Evolutionary conservation across 2,113 vertebrate genomes (phyloP), one percentile per base, ranked within the genome.

Genomic region (Pholis gunnellus): DNA sequence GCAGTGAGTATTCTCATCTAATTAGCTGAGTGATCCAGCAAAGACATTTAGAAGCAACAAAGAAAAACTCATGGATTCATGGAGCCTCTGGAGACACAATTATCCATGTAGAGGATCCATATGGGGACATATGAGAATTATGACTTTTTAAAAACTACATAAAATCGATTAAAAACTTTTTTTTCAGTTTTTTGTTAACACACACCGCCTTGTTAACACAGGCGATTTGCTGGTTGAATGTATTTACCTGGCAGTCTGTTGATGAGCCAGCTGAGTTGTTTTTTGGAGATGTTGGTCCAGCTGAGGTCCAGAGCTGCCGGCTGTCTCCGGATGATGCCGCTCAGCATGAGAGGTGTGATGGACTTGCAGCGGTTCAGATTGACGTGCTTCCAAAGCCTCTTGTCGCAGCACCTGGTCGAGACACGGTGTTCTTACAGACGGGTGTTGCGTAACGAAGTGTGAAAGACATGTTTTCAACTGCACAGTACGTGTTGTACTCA

Each of bases 281-380:
- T 99, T 95, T 99, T 99, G 73, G 98, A 99, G 94, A 99, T 98
- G 89, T 99, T 99, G 92, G 98, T 99, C 97, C 98, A 99, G 95
- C 98, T 98, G 90, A 99, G 95, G 94, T 99, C 97, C 75, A 99
- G 95, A 44, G 96, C 96, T 61, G 96, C 94, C 0, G 97, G 97
- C 92, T 99, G 98, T 61, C 97, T 96, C 84, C 97, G 96, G 88
- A 99, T 98, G 92, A 99, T 98, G 42, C 98, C 98, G 0, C 98
- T 99, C 84, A 99, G 96, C 98, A 99, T 98, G 75, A 99, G 95
- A 11, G 98, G 97, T 1, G 97, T 98, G 95, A 99, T 98, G 90
- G 98, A 98, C 95, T 97, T 99, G 84, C 98, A 99, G 86, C 97
- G 97, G 94, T 96, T 97, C 93, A 98, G 94, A 88, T 98, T 96